phyloP scores from a whole-genome alignment of 92 coral and sea anemone genomes.

The Meandrina meandrites region DNA sequence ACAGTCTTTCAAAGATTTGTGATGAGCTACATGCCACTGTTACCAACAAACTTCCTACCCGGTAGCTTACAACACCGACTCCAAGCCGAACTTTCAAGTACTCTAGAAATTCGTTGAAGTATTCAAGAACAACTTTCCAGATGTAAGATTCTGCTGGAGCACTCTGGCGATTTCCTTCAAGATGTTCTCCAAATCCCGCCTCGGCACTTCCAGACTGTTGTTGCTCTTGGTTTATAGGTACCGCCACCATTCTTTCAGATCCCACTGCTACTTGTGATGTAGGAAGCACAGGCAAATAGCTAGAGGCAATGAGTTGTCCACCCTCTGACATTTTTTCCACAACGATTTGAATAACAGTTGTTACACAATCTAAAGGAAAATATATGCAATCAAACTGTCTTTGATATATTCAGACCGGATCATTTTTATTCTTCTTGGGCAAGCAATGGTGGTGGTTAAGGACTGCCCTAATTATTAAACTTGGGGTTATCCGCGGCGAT shows the following conservation, averaged over 20 bases:
- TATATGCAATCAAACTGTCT: too few relatives aligned
- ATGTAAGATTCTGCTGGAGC: too few relatives aligned
- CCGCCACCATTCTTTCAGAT: background rate
- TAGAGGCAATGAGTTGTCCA: too few relatives aligned
- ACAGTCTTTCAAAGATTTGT: slow-evolving; percentile 3
- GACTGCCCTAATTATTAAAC: too few relatives aligned
- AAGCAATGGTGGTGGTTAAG: too few relatives aligned
- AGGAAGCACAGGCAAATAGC: too few relatives aligned
- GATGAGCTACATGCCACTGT: slow-evolving; percentile 8
- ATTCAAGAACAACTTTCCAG: background rate
- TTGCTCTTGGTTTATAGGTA: background rate
- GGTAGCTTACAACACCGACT: background rate
- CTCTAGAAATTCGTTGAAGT: background rate
- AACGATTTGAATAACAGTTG: background rate
- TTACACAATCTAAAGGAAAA: background rate
- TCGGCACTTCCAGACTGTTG: background rate
- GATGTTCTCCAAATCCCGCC: background rate
- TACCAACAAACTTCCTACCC: slow-evolving; percentile 1
- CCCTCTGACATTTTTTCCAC: too few relatives aligned
- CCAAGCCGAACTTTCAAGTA: background rate
- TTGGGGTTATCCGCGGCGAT: too few relatives aligned
- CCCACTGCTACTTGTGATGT: background rate
- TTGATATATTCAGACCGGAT: too few relatives aligned
- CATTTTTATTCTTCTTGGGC: too few relatives aligned
- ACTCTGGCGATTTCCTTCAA: background rate